Conservation (phyloP, 2,113 vertebrate genomes). For the Halcyon malimbica region DNA sequence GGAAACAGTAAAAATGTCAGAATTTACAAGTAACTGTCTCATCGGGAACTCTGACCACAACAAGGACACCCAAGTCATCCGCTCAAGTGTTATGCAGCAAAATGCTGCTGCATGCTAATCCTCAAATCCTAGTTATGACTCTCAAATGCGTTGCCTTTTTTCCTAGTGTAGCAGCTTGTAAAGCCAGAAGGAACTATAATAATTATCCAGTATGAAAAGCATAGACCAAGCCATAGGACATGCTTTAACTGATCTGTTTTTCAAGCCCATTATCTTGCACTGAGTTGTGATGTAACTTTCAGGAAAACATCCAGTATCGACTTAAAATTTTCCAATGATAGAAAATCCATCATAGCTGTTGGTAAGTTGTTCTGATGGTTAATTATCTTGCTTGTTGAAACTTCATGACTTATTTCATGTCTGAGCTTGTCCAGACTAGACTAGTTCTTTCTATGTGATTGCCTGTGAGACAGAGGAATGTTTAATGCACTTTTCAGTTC, state of each 20-base stretch:
- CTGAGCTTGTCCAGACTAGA: not conserved
- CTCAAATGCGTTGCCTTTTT: not conserved
- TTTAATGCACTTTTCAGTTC: not conserved
- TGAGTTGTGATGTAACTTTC: not conserved
- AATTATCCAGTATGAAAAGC: not conserved
- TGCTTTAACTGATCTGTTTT: not conserved
- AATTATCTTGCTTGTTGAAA: not conserved
- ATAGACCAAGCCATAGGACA: not conserved
- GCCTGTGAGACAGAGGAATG: not conserved
- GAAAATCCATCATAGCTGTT: not conserved
- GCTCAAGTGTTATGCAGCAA: not conserved
- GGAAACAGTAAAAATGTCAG: not conserved
- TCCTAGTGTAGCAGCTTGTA: not conserved
- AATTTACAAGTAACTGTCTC: not conserved
- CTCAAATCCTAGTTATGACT: not conserved
- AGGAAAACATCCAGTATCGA: not conserved
- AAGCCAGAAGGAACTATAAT: not conserved
- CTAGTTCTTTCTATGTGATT: not conserved
- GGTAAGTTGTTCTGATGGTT: not conserved
- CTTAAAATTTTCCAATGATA: constrained; percentile 3
- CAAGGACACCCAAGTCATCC: not conserved
- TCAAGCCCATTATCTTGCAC: not conserved
- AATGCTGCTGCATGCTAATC: not conserved
- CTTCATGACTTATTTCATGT: not conserved
- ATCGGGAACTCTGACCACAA: not conserved